phyloP scores from a whole-genome alignment of 2,888 invertebrate species.

The Cryptocheilus praepositus region DNA sequence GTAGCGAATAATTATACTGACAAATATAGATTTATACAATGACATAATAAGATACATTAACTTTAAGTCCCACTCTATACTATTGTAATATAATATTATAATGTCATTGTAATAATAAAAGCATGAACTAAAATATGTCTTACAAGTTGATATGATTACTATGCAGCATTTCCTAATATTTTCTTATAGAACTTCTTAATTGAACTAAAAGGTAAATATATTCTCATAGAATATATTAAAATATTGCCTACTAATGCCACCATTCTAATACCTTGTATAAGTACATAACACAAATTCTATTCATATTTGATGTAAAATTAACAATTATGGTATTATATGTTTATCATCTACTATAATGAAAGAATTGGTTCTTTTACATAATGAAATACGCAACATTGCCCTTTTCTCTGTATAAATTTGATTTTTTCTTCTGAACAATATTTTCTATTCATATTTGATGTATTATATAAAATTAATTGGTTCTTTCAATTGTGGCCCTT shows the following conservation, averaged over 20 bases:
- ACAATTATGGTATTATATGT: conserved; percentile 95
- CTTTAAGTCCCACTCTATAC: conserved; percentile 49
- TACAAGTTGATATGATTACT: background rate
- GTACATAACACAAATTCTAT: too few relatives aligned
- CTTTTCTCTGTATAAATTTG: conserved; percentile 98
- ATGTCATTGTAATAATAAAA: conserved; percentile 60
- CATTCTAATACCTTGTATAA: too few relatives aligned
- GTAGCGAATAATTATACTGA: conserved; percentile 62
- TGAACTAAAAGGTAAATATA: too few relatives aligned
- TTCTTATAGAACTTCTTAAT: too few relatives aligned
- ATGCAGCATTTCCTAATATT: background rate
- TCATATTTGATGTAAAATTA: too few relatives aligned
- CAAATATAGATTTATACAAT: conserved; percentile 35
- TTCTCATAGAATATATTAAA: too few relatives aligned
- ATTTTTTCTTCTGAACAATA: too few relatives aligned
- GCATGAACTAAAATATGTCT: conserved; percentile 33
- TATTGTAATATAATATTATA: too few relatives aligned
- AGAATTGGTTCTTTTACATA: conserved; percentile 88
- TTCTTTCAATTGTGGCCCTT: too few relatives aligned
- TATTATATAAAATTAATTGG: too few relatives aligned
- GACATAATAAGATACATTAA: conserved; percentile 55
- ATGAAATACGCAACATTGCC: conserved; percentile 95
- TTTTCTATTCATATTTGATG: too few relatives aligned
- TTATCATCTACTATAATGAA: conserved; percentile 89
- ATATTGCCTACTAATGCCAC: too few relatives aligned